Percentiles rank a stretch among this genome's conserved stretches.
Evolutionary conservation across 2,797 vertebrate species (phyloP).

Genomic region (Diplodus sargus): DNA sequence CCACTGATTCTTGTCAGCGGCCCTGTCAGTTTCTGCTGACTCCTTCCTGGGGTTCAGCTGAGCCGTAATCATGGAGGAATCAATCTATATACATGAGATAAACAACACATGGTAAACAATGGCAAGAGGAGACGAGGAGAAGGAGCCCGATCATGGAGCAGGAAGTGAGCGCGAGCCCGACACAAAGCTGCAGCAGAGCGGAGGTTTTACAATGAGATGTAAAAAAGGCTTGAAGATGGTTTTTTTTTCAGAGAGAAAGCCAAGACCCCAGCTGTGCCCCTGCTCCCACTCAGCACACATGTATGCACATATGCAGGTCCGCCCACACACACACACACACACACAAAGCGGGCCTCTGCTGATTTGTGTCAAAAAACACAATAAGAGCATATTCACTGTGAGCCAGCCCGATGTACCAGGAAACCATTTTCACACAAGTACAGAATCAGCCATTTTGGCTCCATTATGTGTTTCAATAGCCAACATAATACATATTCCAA

Average conservation of each 20-base stretch:
- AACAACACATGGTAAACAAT: neutral
- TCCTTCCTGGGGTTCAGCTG: conserved; percentile 5
- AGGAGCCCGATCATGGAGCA: neutral
- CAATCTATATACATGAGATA: neutral
- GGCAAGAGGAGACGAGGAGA: neutral
- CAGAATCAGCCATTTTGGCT: too few relatives aligned
- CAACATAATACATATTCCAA: neutral
- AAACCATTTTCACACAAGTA: neutral
- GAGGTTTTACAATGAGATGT: conserved; percentile 45
- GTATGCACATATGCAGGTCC: conserved; percentile 69
- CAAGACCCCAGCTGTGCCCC: conserved; percentile 69
- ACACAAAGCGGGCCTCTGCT: conserved; percentile 51
- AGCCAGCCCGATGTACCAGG: neutral
- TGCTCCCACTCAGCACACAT: conserved; percentile 74
- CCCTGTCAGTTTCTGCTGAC: conserved; percentile 7
- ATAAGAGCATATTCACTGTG: conserved; percentile 5
- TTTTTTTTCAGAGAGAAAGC: conserved; percentile 58
- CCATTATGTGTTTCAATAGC: neutral
- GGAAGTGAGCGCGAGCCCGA: neutral
- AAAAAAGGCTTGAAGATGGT: conserved; percentile 64
- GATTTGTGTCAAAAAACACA: conserved; percentile 17
- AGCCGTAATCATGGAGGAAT: neutral
- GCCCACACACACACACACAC: conserved; percentile 66
- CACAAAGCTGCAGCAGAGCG: conserved; percentile 6
- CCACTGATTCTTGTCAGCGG: neutral